Percentiles rank a stretch among this genome's conserved stretches.
These are phyloP conservation scores for Ennomos fuscantarius DNA, from an alignment of 2,888 invertebrate species.

Conservation along the genomic window DNA sequence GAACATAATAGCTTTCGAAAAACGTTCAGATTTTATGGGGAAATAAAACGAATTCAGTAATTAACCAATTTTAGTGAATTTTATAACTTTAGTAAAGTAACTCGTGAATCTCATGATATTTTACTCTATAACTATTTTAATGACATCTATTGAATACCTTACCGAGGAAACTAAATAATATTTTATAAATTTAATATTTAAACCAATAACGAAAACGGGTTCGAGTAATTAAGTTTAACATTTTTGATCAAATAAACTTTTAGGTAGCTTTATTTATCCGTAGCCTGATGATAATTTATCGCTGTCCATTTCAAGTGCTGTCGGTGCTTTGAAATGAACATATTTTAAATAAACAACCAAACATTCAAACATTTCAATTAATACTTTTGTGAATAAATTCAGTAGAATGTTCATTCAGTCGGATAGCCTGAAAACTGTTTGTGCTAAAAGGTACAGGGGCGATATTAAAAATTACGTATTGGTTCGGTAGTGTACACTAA, in stretches of 20 bases:
- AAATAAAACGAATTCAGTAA: too few relatives aligned
- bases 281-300: slow-evolving; percentile 27
- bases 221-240: slow-evolving; percentile 17
- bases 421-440: slow-evolving; percentile 21
- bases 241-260: slow-evolving; percentile 37
- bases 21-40: too few relatives aligned
- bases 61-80: too few relatives aligned
- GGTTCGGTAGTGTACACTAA: slow-evolving; percentile 39
- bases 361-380: slow-evolving; percentile 39
- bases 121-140: too few relatives aligned
- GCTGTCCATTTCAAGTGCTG: slow-evolving; percentile 25
- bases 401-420: slow-evolving; percentile 23
- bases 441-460: slow-evolving; percentile 13
- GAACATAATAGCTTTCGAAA: too few relatives aligned
- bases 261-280: slow-evolving; percentile 24
- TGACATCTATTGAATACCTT: too few relatives aligned
- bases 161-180: too few relatives aligned
- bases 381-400: slow-evolving; percentile 35
- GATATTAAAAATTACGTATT: slow-evolving; percentile 38
- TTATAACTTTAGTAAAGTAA: neutral
- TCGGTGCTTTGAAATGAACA: slow-evolving; percentile 21
- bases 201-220: too few relatives aligned
- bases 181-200: too few relatives aligned
- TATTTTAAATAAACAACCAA: slow-evolving; percentile 5
- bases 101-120: too few relatives aligned